Conservation (phyloP, 2,797 vertebrate genomes). For the Pseudotriccus pelzelni region DNA sequence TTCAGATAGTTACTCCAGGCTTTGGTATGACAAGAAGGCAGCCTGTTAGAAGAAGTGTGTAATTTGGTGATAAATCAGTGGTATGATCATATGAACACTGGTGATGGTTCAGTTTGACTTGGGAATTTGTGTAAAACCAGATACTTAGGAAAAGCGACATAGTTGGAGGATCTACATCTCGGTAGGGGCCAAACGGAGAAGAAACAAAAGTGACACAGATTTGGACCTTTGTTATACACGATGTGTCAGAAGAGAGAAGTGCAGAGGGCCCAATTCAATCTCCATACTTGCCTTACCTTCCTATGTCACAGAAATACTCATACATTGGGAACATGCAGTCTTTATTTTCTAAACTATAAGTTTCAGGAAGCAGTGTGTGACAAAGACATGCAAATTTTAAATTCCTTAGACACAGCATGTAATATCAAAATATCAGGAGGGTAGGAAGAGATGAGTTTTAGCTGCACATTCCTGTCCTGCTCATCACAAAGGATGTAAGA, state of each 20-base stretch:
- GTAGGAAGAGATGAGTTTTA: neutral
- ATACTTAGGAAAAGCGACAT: neutral
- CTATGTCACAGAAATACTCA: neutral
- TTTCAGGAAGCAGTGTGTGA: neutral
- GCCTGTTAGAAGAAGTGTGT: neutral
- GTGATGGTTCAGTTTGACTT: neutral
- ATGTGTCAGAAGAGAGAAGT: neutral
- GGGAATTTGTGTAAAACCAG: neutral
- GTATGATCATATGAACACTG: neutral
- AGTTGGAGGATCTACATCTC: neutral
- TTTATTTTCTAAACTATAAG: neutral
- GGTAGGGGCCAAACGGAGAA: neutral
- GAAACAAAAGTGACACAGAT: neutral
- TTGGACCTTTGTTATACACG: neutral
- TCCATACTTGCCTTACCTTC: neutral
- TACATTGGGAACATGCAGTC: rapidly evolving
- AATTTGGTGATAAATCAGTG: neutral
- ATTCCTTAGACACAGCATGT: neutral
- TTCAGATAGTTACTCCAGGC: neutral
- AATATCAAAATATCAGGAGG: neutral
- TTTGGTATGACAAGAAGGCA: neutral
- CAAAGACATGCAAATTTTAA: neutral
- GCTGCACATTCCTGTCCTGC: neutral
- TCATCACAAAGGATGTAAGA: neutral
- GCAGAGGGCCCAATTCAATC: neutral